Conservation (phyloP, 2,888 invertebrate species). For the Perizoma flavofasciatum region DNA sequence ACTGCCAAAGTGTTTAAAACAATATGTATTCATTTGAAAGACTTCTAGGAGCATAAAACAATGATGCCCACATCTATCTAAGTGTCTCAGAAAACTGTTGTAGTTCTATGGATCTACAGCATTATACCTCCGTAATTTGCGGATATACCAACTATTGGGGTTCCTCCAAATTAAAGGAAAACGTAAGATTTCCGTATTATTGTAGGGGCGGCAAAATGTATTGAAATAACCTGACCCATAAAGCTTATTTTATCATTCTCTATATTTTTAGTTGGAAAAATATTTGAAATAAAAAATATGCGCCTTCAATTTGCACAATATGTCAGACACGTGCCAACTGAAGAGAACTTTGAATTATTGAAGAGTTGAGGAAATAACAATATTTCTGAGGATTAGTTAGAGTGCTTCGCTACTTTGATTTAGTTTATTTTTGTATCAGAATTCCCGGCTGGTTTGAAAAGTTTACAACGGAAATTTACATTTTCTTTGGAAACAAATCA, state of each 20-base stretch:
- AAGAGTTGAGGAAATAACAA: conserved; percentile 45
- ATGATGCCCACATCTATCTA: conserved; percentile 3
- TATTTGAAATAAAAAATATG: conserved; percentile 24
- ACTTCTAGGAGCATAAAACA: too few relatives aligned
- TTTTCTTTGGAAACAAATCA: neutral
- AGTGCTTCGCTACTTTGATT: conserved; percentile 24
- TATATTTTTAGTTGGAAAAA: too few relatives aligned
- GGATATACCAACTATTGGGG: conserved; percentile 45
- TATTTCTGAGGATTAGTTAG: conserved; percentile 31
- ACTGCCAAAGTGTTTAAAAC: too few relatives aligned
- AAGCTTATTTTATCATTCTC: conserved; percentile 1
- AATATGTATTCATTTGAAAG: too few relatives aligned
- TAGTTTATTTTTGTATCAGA: conserved; percentile 2
- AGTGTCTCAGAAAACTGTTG: neutral
- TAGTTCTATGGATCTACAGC: conserved; percentile 11
- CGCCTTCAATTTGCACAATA: conserved; percentile 39
- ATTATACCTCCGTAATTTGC: conserved; percentile 56
- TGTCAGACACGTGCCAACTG: conserved; percentile 53
- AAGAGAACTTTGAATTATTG: conserved; percentile 57
- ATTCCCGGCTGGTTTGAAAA: too few relatives aligned
- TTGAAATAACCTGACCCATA: neutral
- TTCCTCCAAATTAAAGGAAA: conserved; percentile 36
- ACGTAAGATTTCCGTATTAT: conserved; percentile 21
- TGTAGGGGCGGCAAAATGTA: conserved; percentile 7
- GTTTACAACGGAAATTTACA: too few relatives aligned